Evolutionary conservation across 2,797 vertebrate genomes (phyloP).

Genomic region (Neostethus bicornis): DNA sequence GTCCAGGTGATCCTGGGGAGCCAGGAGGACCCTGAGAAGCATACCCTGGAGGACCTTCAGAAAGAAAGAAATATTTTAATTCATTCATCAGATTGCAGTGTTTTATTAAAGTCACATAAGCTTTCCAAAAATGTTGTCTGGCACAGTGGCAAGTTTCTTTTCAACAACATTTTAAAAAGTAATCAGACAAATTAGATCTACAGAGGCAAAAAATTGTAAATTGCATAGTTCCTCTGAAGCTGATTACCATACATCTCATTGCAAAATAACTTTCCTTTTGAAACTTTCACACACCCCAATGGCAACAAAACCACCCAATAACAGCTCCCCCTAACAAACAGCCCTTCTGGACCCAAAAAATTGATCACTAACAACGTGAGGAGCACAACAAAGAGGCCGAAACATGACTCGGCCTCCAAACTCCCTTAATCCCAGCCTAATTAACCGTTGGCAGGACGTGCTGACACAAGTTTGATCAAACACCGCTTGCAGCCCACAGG

Average conservation of each 20-base stretch:
- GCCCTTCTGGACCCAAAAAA: not conserved
- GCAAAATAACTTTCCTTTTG: not conserved
- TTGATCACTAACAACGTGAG: not conserved
- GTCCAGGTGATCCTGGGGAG: slow-evolving; percentile 84
- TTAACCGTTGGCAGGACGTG: not conserved
- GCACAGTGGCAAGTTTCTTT: slow-evolving; percentile 9
- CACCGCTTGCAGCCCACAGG: not conserved
- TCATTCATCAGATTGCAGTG: not conserved
- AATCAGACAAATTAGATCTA: not conserved
- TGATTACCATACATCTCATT: not conserved
- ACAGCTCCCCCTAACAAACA: not conserved
- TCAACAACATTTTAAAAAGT: slow-evolving; percentile 14
- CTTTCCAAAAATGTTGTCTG: slow-evolving; percentile 30
- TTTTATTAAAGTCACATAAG: slow-evolving; percentile 31
- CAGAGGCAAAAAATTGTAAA: slow-evolving; percentile 14
- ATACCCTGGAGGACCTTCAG: slow-evolving; percentile 77
- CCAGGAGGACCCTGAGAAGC: slow-evolving; percentile 81
- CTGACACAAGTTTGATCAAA: not conserved
- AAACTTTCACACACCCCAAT: not conserved
- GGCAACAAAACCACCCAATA: not conserved
- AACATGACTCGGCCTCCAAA: slow-evolving; percentile 2
- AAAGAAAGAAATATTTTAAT: slow-evolving; percentile 50
- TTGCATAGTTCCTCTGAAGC: slow-evolving; percentile 5
- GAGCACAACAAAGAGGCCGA: slow-evolving; percentile 4
- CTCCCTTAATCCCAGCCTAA: slow-evolving; percentile 1